Base-by-base conservation (phyloP, 2,888 invertebrate species). In the Epistrophella euchroma region DNA sequence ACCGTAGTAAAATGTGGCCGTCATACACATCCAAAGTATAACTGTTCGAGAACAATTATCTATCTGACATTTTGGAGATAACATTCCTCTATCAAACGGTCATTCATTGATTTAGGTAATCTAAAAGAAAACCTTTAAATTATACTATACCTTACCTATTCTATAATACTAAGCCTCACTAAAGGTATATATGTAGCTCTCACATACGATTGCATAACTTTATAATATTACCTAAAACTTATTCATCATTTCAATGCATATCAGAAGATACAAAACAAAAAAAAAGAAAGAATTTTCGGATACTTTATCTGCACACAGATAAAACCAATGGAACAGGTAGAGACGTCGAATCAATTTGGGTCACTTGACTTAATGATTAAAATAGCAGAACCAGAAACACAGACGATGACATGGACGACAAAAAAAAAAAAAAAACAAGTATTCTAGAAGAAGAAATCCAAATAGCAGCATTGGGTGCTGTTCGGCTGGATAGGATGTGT, bases 331-430 rank as follows among this genome's bases (percentile, higher is more conserved):
- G 45, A 72, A 72, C 68, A 66, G 64, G 74, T 84, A 82, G 71
- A 79, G 72, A 76, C 80, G 76, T 73, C 73, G 56, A 77, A 86
- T 82, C 77, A 82, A 86, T 86, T 86, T 86, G 82, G 86, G 86
- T 86, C 86, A 86, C 82, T 86, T 82, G 82, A 82, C 86, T 86
- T 74, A 86, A 86, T 86, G 86, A 86, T 86, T 82, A 86, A 86
- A 86, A 86, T 86, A 86, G 82, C 86, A 86, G 81, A 82, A 74
- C 85, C 85, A 80, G 85, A 80, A 73, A 80, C 76, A 75, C 72
- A 80, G 52, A 76, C 64, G 66, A 78, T 70, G 45, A 72, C 85
- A 80, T 60, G 47, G 68, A 50, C 43, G 50, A 40, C 28, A 25
- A 6, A 2, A 4, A 45, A 25, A 37, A 4, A 47, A 22, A 68